Evolutionary conservation across 2,888 invertebrate species (phyloP).

Genomic region (Harpalus rufipes): DNA sequence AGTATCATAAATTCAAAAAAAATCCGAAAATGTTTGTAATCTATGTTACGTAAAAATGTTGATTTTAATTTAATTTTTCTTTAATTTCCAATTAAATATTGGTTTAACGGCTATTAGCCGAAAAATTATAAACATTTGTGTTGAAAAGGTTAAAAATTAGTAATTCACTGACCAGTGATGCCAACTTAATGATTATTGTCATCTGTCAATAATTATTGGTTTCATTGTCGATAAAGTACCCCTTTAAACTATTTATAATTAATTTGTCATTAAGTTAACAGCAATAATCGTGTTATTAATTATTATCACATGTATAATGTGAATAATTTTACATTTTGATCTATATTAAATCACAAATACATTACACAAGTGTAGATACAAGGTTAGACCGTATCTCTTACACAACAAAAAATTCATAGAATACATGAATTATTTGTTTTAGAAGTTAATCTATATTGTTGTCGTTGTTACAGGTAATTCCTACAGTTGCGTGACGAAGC

Average conservation of each 20-base stretch:
- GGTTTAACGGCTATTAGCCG: too few relatives aligned
- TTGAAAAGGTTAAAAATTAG: too few relatives aligned
- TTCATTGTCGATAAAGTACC: neutral
- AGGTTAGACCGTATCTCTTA: conserved; percentile 35
- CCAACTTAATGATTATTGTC: neutral
- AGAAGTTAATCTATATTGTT: conserved; percentile 37
- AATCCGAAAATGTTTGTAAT: too few relatives aligned
- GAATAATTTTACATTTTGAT: conserved; percentile 31
- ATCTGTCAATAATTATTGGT: neutral
- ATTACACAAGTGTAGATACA: conserved; percentile 21
- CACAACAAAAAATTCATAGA: conserved; percentile 37
- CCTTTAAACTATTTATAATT: neutral
- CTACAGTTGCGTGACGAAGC: conserved; percentile 1
- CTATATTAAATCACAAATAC: conserved; percentile 33
- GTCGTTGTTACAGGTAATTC: conserved; percentile 36
- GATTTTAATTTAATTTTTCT: too few relatives aligned
- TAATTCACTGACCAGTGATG: too few relatives aligned
- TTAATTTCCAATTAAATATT: too few relatives aligned
- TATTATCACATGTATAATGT: conserved; percentile 29
- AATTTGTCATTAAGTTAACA: neutral
- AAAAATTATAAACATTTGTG: too few relatives aligned
- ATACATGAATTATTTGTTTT: conserved; percentile 41
- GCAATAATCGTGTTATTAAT: conserved; percentile 19
- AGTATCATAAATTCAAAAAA: too few relatives aligned
- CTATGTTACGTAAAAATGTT: too few relatives aligned